Evolutionary conservation across 35 echinoderm and acorn worm genomes (phyloP).

Genomic region (Apostichopus californicus): DNA sequence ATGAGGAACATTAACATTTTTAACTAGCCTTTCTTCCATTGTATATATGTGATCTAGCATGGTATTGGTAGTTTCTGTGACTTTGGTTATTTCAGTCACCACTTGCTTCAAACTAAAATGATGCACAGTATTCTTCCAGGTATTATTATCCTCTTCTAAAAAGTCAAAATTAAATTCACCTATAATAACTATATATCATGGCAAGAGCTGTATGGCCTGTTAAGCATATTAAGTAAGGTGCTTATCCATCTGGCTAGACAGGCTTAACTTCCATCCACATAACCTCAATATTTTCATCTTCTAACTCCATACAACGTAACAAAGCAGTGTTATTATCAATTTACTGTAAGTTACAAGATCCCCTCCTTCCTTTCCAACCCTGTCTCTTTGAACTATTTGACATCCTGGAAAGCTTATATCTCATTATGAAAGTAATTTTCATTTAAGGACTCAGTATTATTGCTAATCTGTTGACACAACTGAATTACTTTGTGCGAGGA

Average conservation of each 20-base stretch:
- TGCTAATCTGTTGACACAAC: no score
- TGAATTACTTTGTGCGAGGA: no score
- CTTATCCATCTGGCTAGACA: no score
- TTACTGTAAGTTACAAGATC: background rate
- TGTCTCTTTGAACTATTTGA: background rate
- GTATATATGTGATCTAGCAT: constrained; percentile 10
- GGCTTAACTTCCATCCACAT: no score
- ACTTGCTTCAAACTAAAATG: constrained; percentile 16
- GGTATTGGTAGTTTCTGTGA: constrained; percentile 7
- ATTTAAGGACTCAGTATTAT: no score
- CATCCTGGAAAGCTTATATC: no score
- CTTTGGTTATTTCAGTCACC: background rate
- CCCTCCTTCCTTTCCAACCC: constrained; percentile 7
- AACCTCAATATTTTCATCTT: background rate
- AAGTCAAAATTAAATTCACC: constrained; percentile 12
- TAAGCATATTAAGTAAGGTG: no score
- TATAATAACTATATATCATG: no score
- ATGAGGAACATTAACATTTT: background rate
- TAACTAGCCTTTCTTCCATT: background rate
- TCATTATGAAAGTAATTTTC: no score
- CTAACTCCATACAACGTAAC: background rate
- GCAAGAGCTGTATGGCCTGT: no score
- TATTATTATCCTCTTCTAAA: background rate
- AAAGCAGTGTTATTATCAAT: background rate
- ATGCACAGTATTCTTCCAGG: background rate